Conservation (phyloP, 2,888 invertebrate genomes). For the Athalia rosae region DNA sequence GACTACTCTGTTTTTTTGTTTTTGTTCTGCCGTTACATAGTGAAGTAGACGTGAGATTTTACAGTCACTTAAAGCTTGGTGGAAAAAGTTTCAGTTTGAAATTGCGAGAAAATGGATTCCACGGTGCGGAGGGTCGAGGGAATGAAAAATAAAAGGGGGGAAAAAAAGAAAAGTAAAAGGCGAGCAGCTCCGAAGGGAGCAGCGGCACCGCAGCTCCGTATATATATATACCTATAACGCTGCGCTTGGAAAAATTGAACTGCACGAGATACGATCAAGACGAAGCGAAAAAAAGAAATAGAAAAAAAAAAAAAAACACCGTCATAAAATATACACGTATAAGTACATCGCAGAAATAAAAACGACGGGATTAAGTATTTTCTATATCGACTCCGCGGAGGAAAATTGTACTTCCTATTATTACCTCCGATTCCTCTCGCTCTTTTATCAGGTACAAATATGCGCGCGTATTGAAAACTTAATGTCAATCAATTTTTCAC, state of each 20-base stretch:
- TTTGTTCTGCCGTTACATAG: too few species aligned
- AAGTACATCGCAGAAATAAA: too few species aligned
- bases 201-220: not conserved
- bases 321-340: too few species aligned
- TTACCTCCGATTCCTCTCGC: too few species aligned
- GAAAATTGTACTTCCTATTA: too few species aligned
- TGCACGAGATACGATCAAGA: conserved; percentile 26
- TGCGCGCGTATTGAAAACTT: too few species aligned
- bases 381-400: too few species aligned
- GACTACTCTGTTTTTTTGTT: conserved; percentile 12
- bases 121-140: not conserved
- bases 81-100: conserved; percentile 41
- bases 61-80: conserved; percentile 36
- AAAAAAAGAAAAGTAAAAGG: not conserved
- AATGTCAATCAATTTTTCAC: too few species aligned
- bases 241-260: not conserved
- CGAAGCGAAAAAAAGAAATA: not conserved
- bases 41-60: conserved; percentile 28
- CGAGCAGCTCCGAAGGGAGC: not conserved
- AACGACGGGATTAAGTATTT: too few species aligned
- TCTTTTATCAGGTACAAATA: too few species aligned
- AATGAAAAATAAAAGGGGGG: not conserved
- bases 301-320: too few species aligned
- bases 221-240: not conserved
- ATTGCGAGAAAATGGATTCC: conserved; percentile 40